These are phyloP conservation scores for Drosophila lacicola DNA, from an alignment of 2,888 invertebrate species.

Conservation along the genomic window DNA sequence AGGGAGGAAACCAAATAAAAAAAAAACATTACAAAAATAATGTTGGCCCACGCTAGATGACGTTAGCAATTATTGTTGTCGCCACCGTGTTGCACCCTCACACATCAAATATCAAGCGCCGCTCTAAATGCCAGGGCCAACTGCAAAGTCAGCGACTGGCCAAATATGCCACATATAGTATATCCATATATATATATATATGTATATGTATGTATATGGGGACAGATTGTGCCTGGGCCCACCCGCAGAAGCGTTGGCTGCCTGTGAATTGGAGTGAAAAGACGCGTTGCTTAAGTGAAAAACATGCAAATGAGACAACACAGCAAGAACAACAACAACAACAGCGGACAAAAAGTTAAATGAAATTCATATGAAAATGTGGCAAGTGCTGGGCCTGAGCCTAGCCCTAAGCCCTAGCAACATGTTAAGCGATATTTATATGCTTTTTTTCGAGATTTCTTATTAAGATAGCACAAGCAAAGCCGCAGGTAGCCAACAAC, in stretches of 20 bases:
- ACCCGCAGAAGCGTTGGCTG: slow-evolving; percentile 49
- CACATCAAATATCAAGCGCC: slow-evolving; percentile 48
- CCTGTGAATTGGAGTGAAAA: slow-evolving; percentile 64
- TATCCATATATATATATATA: not conserved
- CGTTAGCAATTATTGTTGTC: slow-evolving; percentile 22
- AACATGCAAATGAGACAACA: slow-evolving; percentile 63
- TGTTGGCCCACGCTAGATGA: slow-evolving; percentile 56
- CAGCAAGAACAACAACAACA: slow-evolving; percentile 11
- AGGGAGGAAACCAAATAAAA: not conserved
- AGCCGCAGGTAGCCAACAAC: slow-evolving; percentile 48
- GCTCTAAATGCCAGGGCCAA: slow-evolving; percentile 45
- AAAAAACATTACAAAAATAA: slow-evolving; percentile 8
- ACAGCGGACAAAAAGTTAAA: slow-evolving; percentile 40
- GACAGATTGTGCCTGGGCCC: slow-evolving; percentile 29
- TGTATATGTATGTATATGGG: not conserved
- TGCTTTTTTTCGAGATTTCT: slow-evolving; percentile 71
- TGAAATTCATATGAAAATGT: slow-evolving; percentile 79
- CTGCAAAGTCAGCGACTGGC: slow-evolving; percentile 12
- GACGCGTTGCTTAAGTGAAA: slow-evolving; percentile 58
- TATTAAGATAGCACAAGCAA: slow-evolving; percentile 62
- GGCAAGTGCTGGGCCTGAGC: slow-evolving; percentile 54
- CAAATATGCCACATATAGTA: slow-evolving; percentile 21
- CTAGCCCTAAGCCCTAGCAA: slow-evolving; percentile 33
- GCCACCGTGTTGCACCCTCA: slow-evolving; percentile 52
- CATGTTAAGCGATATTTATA: slow-evolving; percentile 80